Evolutionary conservation across 2,113 vertebrate genomes (phyloP).

Genomic region (Pipra filicauda): DNA sequence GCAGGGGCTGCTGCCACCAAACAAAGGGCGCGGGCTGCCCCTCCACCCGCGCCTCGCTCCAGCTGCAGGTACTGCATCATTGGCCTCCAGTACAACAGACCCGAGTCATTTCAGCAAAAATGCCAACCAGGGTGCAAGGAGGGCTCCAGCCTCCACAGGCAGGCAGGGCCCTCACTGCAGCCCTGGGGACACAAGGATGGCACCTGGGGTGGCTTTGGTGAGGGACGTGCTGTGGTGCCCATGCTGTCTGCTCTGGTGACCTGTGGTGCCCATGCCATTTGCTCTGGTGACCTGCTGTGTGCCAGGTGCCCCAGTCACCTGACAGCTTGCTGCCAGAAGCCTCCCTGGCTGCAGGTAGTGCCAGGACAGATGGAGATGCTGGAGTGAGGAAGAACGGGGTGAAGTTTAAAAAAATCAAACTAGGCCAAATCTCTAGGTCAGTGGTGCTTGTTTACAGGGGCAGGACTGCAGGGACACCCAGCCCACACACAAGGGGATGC

Average conservation of each 20-base stretch:
- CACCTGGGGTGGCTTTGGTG: not conserved
- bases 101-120: not conserved
- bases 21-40: slow-evolving; percentile 20
- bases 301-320: accelerated
- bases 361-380: not conserved
- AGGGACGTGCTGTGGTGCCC: accelerated
- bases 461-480: not conserved
- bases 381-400: not conserved
- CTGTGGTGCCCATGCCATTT: too few relatives aligned
- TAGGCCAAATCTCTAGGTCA: not conserved
- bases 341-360: not conserved
- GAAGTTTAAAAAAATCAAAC: not conserved
- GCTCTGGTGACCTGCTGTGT: not conserved
- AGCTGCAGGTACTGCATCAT: not conserved
- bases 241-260: accelerated
- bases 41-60: not conserved
- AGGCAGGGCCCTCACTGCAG: not conserved
- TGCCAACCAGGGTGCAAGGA: not conserved
- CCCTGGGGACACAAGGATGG: not conserved
- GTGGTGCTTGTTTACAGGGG: accelerated
- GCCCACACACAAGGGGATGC: not conserved
- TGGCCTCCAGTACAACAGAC: not conserved
- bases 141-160: not conserved
- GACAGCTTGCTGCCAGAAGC: not conserved
- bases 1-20: slow-evolving; percentile 26